Percentiles rank a stretch among this genome's conserved stretches.
Evolutionary conservation across 37 sponge, comb jelly and placozoan genomes (phyloP).

Genomic region (Crambe crambe): DNA sequence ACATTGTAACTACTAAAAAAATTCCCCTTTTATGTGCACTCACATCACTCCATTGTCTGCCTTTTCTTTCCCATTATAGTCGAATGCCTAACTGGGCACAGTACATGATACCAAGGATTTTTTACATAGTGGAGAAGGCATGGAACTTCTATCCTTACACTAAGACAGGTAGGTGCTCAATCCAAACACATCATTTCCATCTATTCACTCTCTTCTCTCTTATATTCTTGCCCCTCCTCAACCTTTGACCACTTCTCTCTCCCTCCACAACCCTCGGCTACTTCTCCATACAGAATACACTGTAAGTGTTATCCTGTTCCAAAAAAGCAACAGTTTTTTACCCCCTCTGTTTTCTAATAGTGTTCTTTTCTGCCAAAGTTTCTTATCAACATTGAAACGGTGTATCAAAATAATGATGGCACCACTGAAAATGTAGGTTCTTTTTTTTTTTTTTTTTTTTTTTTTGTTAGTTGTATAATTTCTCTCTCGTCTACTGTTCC

Average conservation of each 20-base stretch:
- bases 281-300: conserved; percentile 33
- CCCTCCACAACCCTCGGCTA: not conserved
- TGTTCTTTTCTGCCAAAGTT: conserved; percentile 76
- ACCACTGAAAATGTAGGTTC: conserved; percentile 57
- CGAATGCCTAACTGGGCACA: conserved; percentile 73
- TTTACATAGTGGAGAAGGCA: conserved; percentile 81
- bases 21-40: no score
- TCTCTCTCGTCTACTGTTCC: not conserved
- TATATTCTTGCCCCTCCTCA: not conserved
- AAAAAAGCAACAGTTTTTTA: not conserved
- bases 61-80: conserved; percentile 2
- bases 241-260: not conserved
- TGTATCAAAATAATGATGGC: conserved; percentile 72
- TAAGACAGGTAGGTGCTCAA: conserved; percentile 38
- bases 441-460: not conserved
- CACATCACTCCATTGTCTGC: not conserved
- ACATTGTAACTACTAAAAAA: no score
- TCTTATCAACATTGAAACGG: conserved; percentile 61
- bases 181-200: not conserved
- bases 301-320: conserved; percentile 15
- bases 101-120: conserved; percentile 57
- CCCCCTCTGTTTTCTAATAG: conserved; percentile 19
- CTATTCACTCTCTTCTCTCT: conserved; percentile 7
- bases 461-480: not conserved
- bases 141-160: conserved; percentile 85